phyloP scores from a whole-genome alignment of 2,113 vertebrate genomes.

The Eleginops maclovinus region DNA sequence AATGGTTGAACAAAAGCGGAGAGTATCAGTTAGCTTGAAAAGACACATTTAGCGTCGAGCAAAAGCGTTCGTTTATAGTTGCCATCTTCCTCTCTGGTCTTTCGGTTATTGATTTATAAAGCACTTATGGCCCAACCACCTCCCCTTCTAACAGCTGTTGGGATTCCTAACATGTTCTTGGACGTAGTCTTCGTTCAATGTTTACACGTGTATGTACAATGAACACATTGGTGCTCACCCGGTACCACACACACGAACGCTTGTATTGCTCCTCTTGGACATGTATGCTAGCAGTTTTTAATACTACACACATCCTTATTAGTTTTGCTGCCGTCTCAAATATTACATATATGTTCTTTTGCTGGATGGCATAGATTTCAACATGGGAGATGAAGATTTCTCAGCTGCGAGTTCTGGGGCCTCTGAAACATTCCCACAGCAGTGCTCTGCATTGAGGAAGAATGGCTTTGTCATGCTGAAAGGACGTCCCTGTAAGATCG shows the following conservation, averaged over 20 bases:
- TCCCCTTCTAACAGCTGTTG: neutral
- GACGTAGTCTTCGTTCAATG: neutral
- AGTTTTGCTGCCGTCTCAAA: neutral
- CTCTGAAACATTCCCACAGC: slow-evolving; percentile 89
- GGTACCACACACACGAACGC: neutral
- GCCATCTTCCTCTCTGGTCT: neutral
- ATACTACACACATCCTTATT: neutral
- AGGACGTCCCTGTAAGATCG: slow-evolving; percentile 92
- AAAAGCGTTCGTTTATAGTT: neutral
- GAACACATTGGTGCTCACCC: neutral
- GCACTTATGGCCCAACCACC: neutral
- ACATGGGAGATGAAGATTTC: slow-evolving; percentile 89
- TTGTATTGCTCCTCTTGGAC: neutral
- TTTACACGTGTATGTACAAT: neutral
- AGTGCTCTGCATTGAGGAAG: slow-evolving; percentile 94
- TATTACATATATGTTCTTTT: neutral
- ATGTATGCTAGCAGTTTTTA: neutral
- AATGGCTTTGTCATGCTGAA: slow-evolving; percentile 93
- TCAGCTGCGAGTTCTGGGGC: slow-evolving; percentile 87
- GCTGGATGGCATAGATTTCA: slow-evolving; percentile 29
- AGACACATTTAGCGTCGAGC: neutral
- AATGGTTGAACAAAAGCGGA: neutral
- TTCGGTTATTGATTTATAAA: neutral
- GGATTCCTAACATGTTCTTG: neutral
- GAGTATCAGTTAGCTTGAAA: too few relatives aligned